These are phyloP conservation scores for Spilarctia lutea DNA, from an alignment of 2,888 invertebrate genomes.

Conservation along the genomic window DNA sequence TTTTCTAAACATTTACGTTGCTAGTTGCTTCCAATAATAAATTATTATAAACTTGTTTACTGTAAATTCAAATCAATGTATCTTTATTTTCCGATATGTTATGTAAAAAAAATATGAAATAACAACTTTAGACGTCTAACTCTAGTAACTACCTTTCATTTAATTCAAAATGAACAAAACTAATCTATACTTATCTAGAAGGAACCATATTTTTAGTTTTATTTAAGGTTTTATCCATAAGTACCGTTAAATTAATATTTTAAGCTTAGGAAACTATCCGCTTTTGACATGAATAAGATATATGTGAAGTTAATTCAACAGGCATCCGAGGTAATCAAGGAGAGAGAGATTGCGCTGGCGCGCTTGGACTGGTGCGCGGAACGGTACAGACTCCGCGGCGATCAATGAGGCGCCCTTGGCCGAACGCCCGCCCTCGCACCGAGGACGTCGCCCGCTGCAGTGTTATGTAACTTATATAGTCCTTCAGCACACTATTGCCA, in stretches of 20 bases:
- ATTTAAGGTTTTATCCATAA: not conserved
- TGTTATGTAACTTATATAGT: constrained; percentile 69
- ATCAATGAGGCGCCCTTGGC: constrained; percentile 83
- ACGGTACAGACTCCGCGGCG: constrained; percentile 53
- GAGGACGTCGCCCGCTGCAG: constrained; percentile 73
- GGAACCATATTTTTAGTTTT: not conserved
- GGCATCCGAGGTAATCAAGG: constrained; percentile 17
- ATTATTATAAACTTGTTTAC: not conserved
- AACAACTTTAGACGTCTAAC: not conserved
- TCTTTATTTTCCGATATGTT: not conserved
- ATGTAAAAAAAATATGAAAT: not conserved
- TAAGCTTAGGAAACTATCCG: not conserved
- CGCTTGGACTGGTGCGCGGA: constrained; percentile 47
- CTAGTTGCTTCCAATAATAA: not conserved
- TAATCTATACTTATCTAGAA: not conserved
- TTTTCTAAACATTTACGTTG: not conserved
- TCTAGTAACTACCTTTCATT: not conserved
- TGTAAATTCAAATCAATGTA: not conserved
- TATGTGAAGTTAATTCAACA: constrained; percentile 47
- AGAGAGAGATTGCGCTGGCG: constrained; percentile 59
- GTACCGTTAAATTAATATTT: not conserved
- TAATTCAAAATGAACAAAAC: not conserved
- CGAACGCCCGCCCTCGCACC: constrained; percentile 64
- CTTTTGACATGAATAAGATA: constrained; percentile 32
- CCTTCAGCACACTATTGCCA: constrained; percentile 40